These are phyloP conservation scores for Panthera uncia DNA, from an alignment of 2,113 vertebrate genomes.

Conservation along the genomic window DNA sequence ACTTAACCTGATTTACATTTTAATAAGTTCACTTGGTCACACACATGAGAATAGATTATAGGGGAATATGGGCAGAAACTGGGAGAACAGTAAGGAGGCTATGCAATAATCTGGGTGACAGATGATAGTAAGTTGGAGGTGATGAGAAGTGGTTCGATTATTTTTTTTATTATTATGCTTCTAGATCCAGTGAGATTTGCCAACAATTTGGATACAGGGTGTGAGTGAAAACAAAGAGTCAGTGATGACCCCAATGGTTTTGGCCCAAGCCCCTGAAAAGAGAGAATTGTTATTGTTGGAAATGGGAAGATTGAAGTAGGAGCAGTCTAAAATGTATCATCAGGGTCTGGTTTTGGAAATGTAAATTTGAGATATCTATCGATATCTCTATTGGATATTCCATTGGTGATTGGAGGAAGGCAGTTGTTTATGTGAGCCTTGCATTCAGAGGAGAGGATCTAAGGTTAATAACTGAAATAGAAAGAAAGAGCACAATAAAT, in stretches of 20 bases:
- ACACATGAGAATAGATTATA: neutral
- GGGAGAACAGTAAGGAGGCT: neutral
- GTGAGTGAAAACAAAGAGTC: neutral
- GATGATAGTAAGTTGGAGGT: neutral
- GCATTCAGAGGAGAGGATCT: neutral
- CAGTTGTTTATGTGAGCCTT: neutral
- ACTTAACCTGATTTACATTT: neutral
- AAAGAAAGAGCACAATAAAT: constrained; percentile 5
- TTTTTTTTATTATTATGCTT: neutral
- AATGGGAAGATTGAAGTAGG: neutral
- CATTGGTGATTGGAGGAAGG: neutral
- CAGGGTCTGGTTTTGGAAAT: neutral
- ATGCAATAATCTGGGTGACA: neutral
- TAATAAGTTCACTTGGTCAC: neutral
- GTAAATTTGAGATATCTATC: neutral
- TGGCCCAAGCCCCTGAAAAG: neutral
- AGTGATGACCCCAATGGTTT: neutral
- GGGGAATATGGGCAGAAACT: neutral
- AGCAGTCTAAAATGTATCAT: neutral
- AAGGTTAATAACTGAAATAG: neutral
- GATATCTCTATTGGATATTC: neutral
- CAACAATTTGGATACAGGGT: neutral
- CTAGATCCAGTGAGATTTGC: neutral
- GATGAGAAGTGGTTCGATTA: neutral
- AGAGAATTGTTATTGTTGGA: neutral